Evolutionary conservation across 2,797 vertebrate genomes (phyloP).

Genomic region (Anabas testudineus): DNA sequence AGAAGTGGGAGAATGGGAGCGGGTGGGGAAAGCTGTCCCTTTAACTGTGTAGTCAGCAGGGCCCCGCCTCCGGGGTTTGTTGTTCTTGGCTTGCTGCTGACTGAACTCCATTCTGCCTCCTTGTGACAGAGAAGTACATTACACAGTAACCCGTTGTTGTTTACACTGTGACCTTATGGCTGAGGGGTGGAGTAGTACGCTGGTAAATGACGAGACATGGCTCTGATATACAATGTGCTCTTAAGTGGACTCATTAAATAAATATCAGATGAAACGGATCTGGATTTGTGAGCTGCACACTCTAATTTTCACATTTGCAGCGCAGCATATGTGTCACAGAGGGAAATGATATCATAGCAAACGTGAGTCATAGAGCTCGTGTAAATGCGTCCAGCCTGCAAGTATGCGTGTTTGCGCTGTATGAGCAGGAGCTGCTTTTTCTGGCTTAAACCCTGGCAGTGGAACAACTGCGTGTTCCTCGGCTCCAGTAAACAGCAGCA

Average conservation of each 20-base stretch:
- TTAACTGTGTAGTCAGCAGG: conserved; percentile 73
- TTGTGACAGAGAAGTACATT: conserved; percentile 58
- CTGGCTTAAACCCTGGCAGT: conserved; percentile 35
- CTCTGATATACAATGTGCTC: conserved; percentile 4
- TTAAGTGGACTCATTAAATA: conserved; percentile 2
- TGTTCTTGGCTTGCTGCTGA: conserved; percentile 71
- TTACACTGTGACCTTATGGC: conserved; percentile 46
- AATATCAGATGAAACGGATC: conserved; percentile 3
- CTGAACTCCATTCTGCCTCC: conserved; percentile 75
- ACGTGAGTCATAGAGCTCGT: conserved; percentile 30
- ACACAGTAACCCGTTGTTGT: conserved; percentile 51
- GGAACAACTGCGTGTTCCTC: conserved; percentile 32
- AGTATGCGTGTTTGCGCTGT: background rate
- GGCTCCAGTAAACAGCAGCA: conserved; percentile 38
- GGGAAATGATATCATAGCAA: conserved; percentile 10
- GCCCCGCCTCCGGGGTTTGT: conserved; percentile 76
- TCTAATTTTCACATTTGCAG: conserved; percentile 6
- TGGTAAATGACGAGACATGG: conserved; percentile 29
- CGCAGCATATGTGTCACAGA: conserved; percentile 1
- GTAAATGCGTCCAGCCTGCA: conserved; percentile 38
- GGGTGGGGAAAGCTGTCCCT: conserved; percentile 68
- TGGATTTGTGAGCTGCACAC: background rate
- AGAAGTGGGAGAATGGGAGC: conserved; percentile 49
- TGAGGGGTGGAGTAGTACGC: conserved; percentile 53
- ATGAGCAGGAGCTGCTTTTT: conserved; percentile 42